phyloP scores from a whole-genome alignment of 1,140 invertebrate genomes.

The Lasioglossum baleicum region DNA sequence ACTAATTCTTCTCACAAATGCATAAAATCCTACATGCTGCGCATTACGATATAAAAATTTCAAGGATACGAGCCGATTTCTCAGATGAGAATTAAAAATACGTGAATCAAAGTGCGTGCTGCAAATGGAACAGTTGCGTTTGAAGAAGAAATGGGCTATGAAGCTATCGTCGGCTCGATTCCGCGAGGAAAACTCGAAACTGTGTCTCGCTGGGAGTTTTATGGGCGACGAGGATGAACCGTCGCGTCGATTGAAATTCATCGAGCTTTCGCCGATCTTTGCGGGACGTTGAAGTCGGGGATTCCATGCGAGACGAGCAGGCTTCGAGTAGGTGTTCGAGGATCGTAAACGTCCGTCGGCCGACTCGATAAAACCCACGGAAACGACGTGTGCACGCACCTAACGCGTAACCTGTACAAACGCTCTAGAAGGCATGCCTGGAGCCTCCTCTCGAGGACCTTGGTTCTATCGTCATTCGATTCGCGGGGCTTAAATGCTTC shows the following conservation, averaged over 20 bases:
- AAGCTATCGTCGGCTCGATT: not conserved
- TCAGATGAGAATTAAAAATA: no score
- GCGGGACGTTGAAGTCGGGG: not conserved
- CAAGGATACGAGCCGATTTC: no score
- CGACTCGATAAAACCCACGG: conserved; percentile 63
- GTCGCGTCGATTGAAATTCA: not conserved
- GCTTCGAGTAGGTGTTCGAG: conserved; percentile 60
- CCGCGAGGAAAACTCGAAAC: not conserved
- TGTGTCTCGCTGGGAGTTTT: not conserved
- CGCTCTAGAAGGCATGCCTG: conserved; percentile 18
- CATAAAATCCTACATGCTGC: no score
- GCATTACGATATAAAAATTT: no score
- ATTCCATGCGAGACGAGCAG: conserved; percentile 28
- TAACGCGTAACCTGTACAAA: conserved; percentile 48
- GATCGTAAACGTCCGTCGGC: conserved; percentile 60
- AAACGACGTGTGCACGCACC: conserved; percentile 33
- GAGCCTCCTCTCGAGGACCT: no score
- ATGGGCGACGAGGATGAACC: not conserved
- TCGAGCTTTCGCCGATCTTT: conserved; percentile 21
- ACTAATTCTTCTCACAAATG: no score
- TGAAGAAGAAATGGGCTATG: not conserved
- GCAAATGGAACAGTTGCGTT: not conserved
- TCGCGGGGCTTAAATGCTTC: not conserved
- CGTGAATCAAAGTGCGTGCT: no score
- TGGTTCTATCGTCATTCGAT: not conserved